Conservation (phyloP, 2,113 vertebrate species). For the Oryzias celebensis region DNA sequence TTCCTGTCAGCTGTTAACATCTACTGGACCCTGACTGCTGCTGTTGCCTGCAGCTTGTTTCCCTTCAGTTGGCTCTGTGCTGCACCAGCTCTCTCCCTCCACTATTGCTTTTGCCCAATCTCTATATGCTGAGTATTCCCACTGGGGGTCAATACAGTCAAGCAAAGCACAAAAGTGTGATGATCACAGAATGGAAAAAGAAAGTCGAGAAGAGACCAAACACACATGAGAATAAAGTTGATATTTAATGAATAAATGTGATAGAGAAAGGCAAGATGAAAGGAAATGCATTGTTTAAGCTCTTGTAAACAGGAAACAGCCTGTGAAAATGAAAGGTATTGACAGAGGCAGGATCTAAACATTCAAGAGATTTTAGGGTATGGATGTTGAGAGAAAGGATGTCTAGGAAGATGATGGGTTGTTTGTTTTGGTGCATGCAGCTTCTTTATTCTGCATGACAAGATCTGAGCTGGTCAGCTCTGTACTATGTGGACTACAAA, state of each 20-base stretch:
- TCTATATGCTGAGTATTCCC: conserved; percentile 34
- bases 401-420: background rate
- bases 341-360: conserved; percentile 13
- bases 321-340: conserved; percentile 9
- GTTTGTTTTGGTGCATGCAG: conserved; percentile 4
- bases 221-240: conserved; percentile 15
- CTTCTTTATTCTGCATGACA: conserved; percentile 27
- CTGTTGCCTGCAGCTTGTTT: conserved; percentile 15
- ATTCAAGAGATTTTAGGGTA: conserved; percentile 6
- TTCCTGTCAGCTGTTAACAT: conserved; percentile 35
- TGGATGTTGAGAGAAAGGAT: conserved; percentile 1
- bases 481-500: conserved; percentile 10
- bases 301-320: background rate
- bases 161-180: no score
- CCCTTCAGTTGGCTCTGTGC: conserved; percentile 8
- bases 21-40: conserved; percentile 32
- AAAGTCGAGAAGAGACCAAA: conserved; percentile 19
- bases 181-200: conserved; percentile 25
- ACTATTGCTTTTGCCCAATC: conserved; percentile 9
- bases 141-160: conserved; percentile 22
- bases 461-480: conserved; percentile 8
- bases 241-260: conserved; percentile 21
- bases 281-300: conserved; percentile 7
- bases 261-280: conserved; percentile 2
- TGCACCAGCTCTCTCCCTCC: background rate